Conservation (phyloP, 1,140 invertebrate genomes). For the Philaenus spumarius region DNA sequence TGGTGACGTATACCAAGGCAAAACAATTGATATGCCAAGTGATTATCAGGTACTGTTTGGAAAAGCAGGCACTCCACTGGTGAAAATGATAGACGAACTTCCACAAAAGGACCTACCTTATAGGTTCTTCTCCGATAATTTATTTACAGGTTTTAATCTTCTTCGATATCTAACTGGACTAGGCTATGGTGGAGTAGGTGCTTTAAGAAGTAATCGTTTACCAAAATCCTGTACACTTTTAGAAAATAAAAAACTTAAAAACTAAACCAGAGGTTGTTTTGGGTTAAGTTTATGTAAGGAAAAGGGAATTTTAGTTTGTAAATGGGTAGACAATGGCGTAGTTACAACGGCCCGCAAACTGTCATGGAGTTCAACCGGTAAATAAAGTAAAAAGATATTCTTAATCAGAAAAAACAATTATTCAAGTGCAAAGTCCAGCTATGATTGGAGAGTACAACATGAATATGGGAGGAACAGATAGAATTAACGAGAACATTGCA, state of each 20-base stretch:
- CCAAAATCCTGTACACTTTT: conserved; percentile 22
- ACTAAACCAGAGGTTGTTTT: conserved; percentile 16
- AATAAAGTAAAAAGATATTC: too few relatives aligned
- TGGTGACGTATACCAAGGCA: conserved; percentile 23
- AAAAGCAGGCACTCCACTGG: conserved; percentile 28
- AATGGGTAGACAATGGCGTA: conserved; percentile 17
- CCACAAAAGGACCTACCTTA: conserved; percentile 15
- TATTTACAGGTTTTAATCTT: conserved; percentile 30
- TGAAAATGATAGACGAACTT: conserved; percentile 28
- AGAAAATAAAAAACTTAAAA: conserved; percentile 22
- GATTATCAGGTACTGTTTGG: conserved; percentile 28
- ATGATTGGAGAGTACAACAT: not conserved
- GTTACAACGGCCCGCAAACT: conserved; percentile 9
- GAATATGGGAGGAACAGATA: conserved; percentile 31
- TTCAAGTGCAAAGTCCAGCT: conserved; percentile 2
- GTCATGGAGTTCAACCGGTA: too few relatives aligned
- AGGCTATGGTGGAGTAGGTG: conserved; percentile 25
- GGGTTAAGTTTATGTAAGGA: conserved; percentile 4
- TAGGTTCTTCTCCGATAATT: conserved; percentile 31
- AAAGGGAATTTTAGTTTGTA: conserved; percentile 12
- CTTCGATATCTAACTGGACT: conserved; percentile 22
- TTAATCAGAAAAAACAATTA: conserved; percentile 7
- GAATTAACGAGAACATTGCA: conserved; percentile 37
- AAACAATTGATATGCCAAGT: conserved; percentile 5
- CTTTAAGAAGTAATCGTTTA: too few relatives aligned